Percentiles rank a stretch among this genome's conserved stretches.
phyloP scores from a whole-genome alignment of 2,113 vertebrate species.

The Zosterops lateralis region DNA sequence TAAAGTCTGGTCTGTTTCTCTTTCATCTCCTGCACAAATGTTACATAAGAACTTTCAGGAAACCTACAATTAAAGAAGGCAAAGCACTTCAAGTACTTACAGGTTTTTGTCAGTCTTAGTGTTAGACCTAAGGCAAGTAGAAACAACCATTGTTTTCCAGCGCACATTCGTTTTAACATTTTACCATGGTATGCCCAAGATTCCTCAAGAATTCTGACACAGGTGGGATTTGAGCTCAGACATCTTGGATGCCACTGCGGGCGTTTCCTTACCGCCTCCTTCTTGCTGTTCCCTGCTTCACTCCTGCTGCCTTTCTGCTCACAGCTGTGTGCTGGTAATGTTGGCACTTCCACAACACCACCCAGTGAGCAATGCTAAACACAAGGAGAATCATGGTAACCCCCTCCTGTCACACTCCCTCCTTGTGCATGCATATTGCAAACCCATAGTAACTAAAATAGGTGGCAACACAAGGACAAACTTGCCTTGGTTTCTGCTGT shows the following conservation, averaged over 20 bases:
- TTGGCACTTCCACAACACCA: rapidly evolving
- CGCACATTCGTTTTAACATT: not conserved
- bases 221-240: not conserved
- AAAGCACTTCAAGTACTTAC: not conserved
- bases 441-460: not conserved
- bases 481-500: not conserved
- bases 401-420: not conserved
- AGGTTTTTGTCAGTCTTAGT: not conserved
- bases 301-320: not conserved
- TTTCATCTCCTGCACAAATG: rapidly evolving
- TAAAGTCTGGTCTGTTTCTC: not conserved
- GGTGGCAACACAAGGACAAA: not conserved
- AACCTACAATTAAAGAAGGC: not conserved
- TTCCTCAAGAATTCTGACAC: not conserved
- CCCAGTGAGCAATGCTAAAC: not conserved
- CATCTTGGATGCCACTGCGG: not conserved
- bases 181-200: not conserved
- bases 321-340: not conserved
- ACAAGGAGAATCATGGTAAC: not conserved
- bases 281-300: not conserved
- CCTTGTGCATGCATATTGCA: not conserved
- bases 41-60: not conserved
- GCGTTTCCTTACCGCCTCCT: rapidly evolving
- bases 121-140: not conserved
- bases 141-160: not conserved